Percentiles rank a stretch among this genome's conserved stretches.
Conservation (phyloP, 92 coral and sea anemone genomes). For the Desmophyllum pertusum region DNA sequence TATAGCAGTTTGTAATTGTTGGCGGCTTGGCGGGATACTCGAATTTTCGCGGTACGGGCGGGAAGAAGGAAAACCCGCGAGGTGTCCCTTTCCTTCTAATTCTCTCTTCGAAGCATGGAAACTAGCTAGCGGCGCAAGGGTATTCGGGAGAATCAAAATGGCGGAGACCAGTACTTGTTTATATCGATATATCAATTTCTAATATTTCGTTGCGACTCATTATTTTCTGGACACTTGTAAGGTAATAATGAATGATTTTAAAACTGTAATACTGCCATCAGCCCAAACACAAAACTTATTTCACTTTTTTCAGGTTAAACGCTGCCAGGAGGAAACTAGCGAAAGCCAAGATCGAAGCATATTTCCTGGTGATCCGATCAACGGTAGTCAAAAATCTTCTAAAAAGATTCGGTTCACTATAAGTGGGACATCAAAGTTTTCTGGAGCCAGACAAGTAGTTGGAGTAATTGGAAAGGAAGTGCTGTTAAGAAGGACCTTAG, state of each 20-base stretch:
- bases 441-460: conserved; percentile 1
- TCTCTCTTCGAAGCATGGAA: conserved; percentile 15
- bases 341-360: too few relatives aligned
- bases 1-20: not conserved
- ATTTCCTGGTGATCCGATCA: conserved; percentile 5
- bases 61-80: not conserved
- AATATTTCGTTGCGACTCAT: not conserved
- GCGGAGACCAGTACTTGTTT: conserved; percentile 14
- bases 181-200: too few relatives aligned
- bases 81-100: conserved; percentile 33
- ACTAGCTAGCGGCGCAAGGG: conserved; percentile 7
- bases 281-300: too few relatives aligned
- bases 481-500: not conserved
- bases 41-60: conserved; percentile 2
- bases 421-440: conserved; percentile 2
- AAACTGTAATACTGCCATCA: too few relatives aligned
- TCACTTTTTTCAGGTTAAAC: too few relatives aligned
- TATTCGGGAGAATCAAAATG: conserved; percentile 9
- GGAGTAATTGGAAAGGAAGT: not conserved
- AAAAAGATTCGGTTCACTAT: not conserved
- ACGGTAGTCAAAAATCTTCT: not conserved
- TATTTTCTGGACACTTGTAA: not conserved
- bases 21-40: conserved; percentile 8
- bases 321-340: too few relatives aligned
- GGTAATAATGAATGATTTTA: too few relatives aligned